Evolutionary conservation across 2,888 invertebrate genomes (phyloP).

Genomic region (Drosophila putrida): DNA sequence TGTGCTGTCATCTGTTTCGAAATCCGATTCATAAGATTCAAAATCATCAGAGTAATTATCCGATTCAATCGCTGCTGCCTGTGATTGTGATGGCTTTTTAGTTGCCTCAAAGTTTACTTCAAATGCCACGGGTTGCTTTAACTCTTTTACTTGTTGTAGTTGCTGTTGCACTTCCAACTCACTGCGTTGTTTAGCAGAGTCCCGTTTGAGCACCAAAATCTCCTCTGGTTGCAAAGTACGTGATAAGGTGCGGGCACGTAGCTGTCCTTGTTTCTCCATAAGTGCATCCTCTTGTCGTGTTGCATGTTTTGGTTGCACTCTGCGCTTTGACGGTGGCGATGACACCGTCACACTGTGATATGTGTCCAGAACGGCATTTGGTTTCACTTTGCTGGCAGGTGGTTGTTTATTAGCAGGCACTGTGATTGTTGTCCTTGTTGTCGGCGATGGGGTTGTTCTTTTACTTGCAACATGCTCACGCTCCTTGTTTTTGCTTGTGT

Average conservation of each 20-base stretch:
- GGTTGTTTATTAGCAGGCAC: constrained; percentile 51
- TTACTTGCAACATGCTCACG: constrained; percentile 35
- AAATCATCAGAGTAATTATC: constrained; percentile 87
- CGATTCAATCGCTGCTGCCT: constrained; percentile 40
- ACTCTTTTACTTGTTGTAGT: constrained; percentile 12
- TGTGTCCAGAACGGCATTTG: constrained; percentile 83
- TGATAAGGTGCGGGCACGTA: constrained; percentile 57
- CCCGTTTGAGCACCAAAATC: constrained; percentile 74
- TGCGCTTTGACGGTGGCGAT: constrained; percentile 83
- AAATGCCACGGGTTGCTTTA: constrained; percentile 82
- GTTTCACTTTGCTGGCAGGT: constrained; percentile 63
- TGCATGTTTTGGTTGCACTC: constrained; percentile 51
- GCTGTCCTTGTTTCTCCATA: constrained; percentile 19
- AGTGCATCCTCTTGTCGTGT: neutral
- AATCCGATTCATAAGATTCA: constrained; percentile 87
- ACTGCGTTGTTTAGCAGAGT: constrained; percentile 66
- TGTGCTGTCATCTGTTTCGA: constrained; percentile 84
- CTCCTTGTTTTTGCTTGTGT: constrained; percentile 44
- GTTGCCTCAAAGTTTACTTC: constrained; percentile 80
- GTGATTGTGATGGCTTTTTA: constrained; percentile 18
- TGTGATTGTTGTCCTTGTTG: constrained; percentile 32
- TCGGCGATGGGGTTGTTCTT: constrained; percentile 62
- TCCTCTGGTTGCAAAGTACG: constrained; percentile 82
- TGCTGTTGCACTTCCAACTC: constrained; percentile 50
- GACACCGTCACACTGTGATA: constrained; percentile 84